Percentiles rank a stretch among this genome's conserved stretches.
Conservation (phyloP, 2,888 invertebrate species). For the Caradrina kadenii region DNA sequence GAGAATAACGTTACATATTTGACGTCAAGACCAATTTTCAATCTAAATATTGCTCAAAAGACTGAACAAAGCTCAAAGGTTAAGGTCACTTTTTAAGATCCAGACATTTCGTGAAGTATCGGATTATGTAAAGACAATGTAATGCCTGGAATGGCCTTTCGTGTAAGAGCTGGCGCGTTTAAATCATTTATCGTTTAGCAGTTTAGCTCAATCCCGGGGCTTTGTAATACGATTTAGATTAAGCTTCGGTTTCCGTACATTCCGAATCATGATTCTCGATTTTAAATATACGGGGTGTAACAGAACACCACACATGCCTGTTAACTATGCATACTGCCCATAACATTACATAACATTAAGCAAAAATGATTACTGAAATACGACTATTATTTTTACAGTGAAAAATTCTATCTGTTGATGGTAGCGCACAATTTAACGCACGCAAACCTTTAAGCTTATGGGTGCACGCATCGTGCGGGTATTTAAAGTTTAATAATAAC, state of each 20-base stretch:
- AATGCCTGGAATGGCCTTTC: background rate
- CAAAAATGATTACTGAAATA: too few species aligned
- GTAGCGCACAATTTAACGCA: too few species aligned
- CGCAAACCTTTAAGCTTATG: too few species aligned
- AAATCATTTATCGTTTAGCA: slow-evolving; percentile 39
- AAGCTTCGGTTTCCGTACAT: background rate
- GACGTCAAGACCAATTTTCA: slow-evolving; percentile 1
- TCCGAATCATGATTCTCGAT: background rate
- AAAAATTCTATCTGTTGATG: too few species aligned
- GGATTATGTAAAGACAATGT: slow-evolving; percentile 29
- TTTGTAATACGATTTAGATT: slow-evolving; percentile 8
- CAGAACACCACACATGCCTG: background rate
- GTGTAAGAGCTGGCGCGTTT: slow-evolving; percentile 12
- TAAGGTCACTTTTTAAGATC: slow-evolving; percentile 1
- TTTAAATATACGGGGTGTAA: background rate
- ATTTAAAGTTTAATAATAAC: too few species aligned
- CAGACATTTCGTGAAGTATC: slow-evolving; percentile 1
- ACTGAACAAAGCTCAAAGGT: background rate
- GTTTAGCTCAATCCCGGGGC: slow-evolving; percentile 10
- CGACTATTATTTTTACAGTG: too few species aligned
- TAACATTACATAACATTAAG: too few species aligned
- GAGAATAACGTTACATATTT: background rate
- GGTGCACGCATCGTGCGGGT: too few species aligned
- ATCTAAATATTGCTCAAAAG: slow-evolving; percentile 6
- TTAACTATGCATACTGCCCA: too few species aligned